These are phyloP conservation scores for Platichthys flesus DNA, from an alignment of 2,113 vertebrate species.

Conservation along the genomic window DNA sequence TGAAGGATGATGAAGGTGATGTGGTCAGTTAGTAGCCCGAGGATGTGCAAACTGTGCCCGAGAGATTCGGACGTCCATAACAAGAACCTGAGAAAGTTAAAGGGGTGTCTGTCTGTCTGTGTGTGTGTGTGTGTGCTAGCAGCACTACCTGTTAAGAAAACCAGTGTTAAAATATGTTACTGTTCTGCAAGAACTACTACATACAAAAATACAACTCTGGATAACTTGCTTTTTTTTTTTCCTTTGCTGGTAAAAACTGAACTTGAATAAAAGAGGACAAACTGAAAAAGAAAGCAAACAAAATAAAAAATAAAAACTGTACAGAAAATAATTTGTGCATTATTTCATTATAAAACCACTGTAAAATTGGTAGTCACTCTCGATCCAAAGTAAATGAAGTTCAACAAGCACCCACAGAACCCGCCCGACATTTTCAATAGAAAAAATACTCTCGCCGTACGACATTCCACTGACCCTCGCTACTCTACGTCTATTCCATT, in stretches of 20 bases:
- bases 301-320: constrained; percentile 33
- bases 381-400: constrained; percentile 46
- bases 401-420: constrained; percentile 49
- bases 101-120: constrained; percentile 55
- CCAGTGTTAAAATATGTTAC: constrained; percentile 78
- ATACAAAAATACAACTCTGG: constrained; percentile 73
- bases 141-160: constrained; percentile 74
- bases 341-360: constrained; percentile 59
- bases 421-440: constrained; percentile 39
- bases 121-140: constrained; percentile 70
- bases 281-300: constrained; percentile 47
- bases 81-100: constrained; percentile 79
- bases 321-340: constrained; percentile 69
- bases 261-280: constrained; percentile 52
- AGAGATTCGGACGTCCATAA: constrained; percentile 60
- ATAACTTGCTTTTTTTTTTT: constrained; percentile 59
- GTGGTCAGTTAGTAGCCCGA: constrained; percentile 69
- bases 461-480: constrained; percentile 64
- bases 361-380: constrained; percentile 40
- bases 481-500: constrained; percentile 64
- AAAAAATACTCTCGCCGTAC: constrained; percentile 57
- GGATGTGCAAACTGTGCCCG: constrained; percentile 78
- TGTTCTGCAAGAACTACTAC: constrained; percentile 71
- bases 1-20: constrained; percentile 61
- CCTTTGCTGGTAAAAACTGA: constrained; percentile 47